A percentile compares a stretch with the other conserved stretches of the same genome.
Conservation (phyloP, 2,797 vertebrate species). For the Distichodus sexfasciatus region DNA sequence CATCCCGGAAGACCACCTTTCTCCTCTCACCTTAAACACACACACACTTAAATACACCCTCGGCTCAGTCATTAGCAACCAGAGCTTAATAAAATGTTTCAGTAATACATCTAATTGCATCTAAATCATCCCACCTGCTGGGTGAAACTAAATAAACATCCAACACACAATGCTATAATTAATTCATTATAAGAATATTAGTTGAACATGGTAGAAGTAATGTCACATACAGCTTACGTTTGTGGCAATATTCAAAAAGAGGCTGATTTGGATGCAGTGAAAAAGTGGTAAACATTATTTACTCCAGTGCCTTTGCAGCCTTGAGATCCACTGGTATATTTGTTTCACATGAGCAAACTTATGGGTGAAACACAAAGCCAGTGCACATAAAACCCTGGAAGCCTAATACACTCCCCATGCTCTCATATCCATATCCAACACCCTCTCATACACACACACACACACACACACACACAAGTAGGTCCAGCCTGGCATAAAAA, state of each 20-base stretch:
- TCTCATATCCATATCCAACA: neutral
- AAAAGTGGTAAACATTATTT: neutral
- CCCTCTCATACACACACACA: neutral
- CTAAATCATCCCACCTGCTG: neutral
- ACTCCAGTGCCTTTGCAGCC: neutral
- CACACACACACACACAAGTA: constrained; percentile 4
- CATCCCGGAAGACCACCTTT: neutral
- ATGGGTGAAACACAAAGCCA: neutral
- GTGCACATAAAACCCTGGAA: neutral
- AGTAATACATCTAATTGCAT: neutral
- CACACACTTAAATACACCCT: neutral
- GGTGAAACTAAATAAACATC: neutral
- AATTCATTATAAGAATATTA: neutral
- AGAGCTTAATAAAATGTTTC: neutral
- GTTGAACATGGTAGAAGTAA: neutral
- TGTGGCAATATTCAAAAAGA: neutral
- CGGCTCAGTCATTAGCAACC: neutral
- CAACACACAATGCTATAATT: neutral
- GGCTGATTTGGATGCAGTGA: too few relatives aligned
- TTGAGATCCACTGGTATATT: neutral
- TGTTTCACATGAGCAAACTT: constrained; percentile 3
- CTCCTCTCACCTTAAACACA: neutral
- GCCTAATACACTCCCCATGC: constrained; percentile 1
- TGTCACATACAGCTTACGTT: neutral
- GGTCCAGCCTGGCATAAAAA: constrained; percentile 6